These are phyloP conservation scores for Eugnorisma glareosa DNA, from an alignment of 2,888 invertebrate genomes.

Conservation along the genomic window DNA sequence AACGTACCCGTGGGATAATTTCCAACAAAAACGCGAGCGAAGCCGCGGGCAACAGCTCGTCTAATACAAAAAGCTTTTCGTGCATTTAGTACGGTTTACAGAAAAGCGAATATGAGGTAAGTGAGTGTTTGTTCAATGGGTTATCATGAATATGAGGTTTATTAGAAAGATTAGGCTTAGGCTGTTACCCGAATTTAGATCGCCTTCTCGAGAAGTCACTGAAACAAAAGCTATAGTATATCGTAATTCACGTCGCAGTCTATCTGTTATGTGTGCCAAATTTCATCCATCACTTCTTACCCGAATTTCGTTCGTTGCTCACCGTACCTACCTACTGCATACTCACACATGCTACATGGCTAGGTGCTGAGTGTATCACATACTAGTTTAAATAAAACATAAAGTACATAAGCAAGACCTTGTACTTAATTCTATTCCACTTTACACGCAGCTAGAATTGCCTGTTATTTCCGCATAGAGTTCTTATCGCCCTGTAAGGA, in stretches of 20 bases:
- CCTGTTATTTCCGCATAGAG: constrained; percentile 47
- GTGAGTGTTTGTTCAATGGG: neutral
- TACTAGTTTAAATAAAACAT: neutral
- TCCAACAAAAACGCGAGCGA: no score
- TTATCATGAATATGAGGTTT: neutral
- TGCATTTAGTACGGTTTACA: neutral
- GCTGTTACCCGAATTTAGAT: neutral
- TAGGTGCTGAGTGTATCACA: neutral
- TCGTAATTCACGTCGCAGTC: neutral
- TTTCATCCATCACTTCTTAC: neutral
- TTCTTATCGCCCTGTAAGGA: constrained; percentile 39
- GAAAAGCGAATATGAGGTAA: neutral
- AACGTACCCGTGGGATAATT: no score
- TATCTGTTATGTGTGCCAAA: neutral
- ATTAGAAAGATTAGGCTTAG: neutral
- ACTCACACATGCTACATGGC: neutral
- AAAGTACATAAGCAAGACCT: constrained; percentile 10
- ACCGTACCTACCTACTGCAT: neutral
- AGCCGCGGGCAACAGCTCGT: no score
- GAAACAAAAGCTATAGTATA: neutral
- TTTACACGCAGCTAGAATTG: constrained; percentile 25
- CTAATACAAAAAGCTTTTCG: neutral
- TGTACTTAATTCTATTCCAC: constrained; percentile 28
- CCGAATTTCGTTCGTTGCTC: neutral
- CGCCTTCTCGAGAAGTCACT: neutral